Evolutionary conservation across 2,797 vertebrate genomes (phyloP), one percentile per base, ranked within the genome.

Genomic region (Chrosomus eos): DNA sequence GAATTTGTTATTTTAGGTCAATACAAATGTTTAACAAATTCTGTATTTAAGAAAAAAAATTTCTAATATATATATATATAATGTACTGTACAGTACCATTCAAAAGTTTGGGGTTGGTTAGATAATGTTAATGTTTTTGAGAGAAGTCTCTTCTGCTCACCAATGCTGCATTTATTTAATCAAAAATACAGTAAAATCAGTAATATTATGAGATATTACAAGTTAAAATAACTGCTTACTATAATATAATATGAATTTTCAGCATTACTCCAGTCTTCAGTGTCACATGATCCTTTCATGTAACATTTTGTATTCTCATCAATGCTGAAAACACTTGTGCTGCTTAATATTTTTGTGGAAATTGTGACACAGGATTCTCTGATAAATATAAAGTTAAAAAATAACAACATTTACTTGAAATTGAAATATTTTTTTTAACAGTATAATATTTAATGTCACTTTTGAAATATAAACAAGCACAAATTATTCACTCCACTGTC

Each of bases 11-110:
- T 26, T 80, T 23, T 5, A 3, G 79, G 78, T 79, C 11, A 64
- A 85, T 48, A n/a, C 43, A 73, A 18, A 76, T 87, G 78, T 90
- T 86, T 85, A 86, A 88, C 74, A 77, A n/a, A 74, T 89, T 89
- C 87, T 87, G 75, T 85, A 86, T 60, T 86, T 86, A 88, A 53
- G 67, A 68, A 9, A n/a, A n/a, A n/a, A n/a, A n/a, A n/a, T n/a
- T n/a, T n/a, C n/a, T n/a, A 11, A 7, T 38, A 38, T 9, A 58
- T 23, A 4, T 1, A 1, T 14, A 14, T n/a, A 36, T 3, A 33
- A 33, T 36, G 4, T 23, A 5, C n/a, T 14, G 55, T 7, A 0
- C 58, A 1, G 31, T 62, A 62, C 26, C 58, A 36, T 36, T 36
- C 21, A 75, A 36, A 13, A 55, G 31, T 55, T 23, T 75, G 31